phyloP scores from a whole-genome alignment of 2,113 vertebrate species.

The Malaclemys terrapin region DNA sequence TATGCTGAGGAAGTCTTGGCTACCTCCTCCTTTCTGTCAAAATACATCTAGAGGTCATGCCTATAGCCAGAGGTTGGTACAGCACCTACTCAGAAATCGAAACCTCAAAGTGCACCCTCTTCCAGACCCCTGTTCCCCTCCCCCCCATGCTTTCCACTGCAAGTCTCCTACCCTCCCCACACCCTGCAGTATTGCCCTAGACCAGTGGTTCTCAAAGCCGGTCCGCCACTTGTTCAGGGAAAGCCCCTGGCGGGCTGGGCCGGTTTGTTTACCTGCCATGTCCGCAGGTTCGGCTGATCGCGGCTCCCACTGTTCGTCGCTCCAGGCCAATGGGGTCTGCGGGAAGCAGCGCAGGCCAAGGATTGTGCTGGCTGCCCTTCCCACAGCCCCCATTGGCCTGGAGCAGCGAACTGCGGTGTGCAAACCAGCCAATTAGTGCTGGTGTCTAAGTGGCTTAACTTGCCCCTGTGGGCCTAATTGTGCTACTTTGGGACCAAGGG shows the following conservation, averaged over 20 bases:
- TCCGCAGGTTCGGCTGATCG: too few species aligned
- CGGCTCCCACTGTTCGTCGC: too few species aligned
- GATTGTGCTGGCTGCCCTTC: too few species aligned
- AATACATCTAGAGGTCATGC: neutral
- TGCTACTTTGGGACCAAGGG: neutral
- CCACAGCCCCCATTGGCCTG: too few species aligned
- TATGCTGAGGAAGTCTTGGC: neutral
- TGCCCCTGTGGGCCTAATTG: accelerated
- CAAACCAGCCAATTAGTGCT: neutral
- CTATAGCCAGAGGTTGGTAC: neutral
- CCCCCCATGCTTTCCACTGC: accelerated
- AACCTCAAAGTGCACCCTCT: neutral
- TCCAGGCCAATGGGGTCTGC: too few species aligned
- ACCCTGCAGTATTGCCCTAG: neutral
- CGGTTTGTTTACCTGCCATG: too few species aligned
- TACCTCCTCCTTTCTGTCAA: neutral
- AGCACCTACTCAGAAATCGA: neutral
- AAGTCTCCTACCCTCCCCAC: accelerated
- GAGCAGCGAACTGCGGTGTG: too few species aligned
- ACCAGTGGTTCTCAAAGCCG: too few species aligned
- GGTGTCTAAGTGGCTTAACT: accelerated
- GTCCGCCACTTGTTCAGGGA: too few species aligned
- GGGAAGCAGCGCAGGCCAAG: too few species aligned
- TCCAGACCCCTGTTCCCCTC: neutral
- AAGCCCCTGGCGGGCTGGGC: too few species aligned